Percentiles rank a stretch among this genome's conserved stretches.
These are phyloP conservation scores for Pseudochirops cupreus DNA, from an alignment of 2,797 vertebrate species.

Conservation along the genomic window DNA sequence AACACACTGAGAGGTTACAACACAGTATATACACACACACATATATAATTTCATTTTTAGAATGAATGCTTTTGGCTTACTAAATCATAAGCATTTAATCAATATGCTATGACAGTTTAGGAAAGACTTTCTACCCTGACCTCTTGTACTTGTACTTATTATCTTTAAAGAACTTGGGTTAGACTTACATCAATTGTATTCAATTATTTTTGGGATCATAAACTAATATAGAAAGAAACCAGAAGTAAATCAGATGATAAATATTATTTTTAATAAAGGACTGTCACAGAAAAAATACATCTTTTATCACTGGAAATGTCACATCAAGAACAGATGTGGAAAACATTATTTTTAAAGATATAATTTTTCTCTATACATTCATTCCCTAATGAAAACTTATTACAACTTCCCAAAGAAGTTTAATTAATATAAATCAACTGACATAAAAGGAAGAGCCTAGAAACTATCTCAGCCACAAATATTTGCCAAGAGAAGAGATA, in stretches of 20 bases:
- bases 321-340: neutral
- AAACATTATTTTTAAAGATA: neutral
- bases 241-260: neutral
- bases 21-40: too few species aligned
- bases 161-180: neutral
- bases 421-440: neutral
- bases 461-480: neutral
- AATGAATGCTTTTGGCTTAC: neutral
- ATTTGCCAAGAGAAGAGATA: neutral
- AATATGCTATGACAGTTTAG: neutral
- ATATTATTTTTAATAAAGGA: neutral
- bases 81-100: conserved; percentile 22
- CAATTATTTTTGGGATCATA: neutral
- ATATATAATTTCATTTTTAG: neutral
- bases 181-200: conserved; percentile 23
- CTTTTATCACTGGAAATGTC: neutral
- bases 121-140: neutral
- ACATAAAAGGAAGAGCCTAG: neutral
- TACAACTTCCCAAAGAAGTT: neutral
- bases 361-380: neutral
- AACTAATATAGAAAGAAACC: neutral
- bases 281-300: neutral
- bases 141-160: neutral
- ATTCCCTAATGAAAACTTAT: neutral
- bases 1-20: neutral